Conservation (phyloP, 2,888 invertebrate genomes). For the Aporophyla lueneburgensis region DNA sequence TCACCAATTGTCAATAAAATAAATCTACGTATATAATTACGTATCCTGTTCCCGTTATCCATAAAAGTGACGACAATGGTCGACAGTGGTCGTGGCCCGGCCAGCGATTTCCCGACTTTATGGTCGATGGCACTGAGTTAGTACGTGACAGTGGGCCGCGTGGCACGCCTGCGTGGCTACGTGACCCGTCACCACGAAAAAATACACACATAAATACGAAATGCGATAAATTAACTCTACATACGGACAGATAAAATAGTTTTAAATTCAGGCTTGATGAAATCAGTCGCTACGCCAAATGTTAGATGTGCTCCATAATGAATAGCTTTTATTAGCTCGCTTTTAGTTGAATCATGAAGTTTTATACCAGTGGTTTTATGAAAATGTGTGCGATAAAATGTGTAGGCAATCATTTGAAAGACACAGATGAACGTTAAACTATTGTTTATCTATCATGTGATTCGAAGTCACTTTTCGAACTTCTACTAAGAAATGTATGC, state of each 20-base stretch:
- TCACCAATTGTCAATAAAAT: slow-evolving; percentile 69
- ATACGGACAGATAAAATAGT: slow-evolving; percentile 32
- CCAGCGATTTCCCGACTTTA: slow-evolving; percentile 76
- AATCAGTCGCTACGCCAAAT: slow-evolving; percentile 22
- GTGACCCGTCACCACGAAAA: slow-evolving; percentile 66
- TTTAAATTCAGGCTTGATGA: slow-evolving; percentile 43
- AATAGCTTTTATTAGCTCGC: slow-evolving; percentile 50
- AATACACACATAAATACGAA: slow-evolving; percentile 51
- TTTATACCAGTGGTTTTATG: slow-evolving; percentile 49
- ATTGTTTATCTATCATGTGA: background rate
- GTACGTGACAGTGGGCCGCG: slow-evolving; percentile 72
- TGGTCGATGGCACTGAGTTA: slow-evolving; percentile 66
- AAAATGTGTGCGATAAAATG: slow-evolving; percentile 48
- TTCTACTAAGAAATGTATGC: slow-evolving; percentile 4
- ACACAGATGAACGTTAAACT: slow-evolving; percentile 10
- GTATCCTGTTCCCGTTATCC: slow-evolving; percentile 75
- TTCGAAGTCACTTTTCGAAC: background rate
- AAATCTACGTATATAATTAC: slow-evolving; percentile 75
- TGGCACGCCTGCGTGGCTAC: slow-evolving; percentile 61
- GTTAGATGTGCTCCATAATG: slow-evolving; percentile 29
- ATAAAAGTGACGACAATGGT: slow-evolving; percentile 75
- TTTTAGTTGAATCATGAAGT: slow-evolving; percentile 46
- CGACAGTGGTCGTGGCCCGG: slow-evolving; percentile 70
- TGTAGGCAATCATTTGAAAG: slow-evolving; percentile 31
- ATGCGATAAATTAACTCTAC: slow-evolving; percentile 44